phyloP scores from a whole-genome alignment of 2,797 vertebrate genomes.

The Protosalanx chinensis region DNA sequence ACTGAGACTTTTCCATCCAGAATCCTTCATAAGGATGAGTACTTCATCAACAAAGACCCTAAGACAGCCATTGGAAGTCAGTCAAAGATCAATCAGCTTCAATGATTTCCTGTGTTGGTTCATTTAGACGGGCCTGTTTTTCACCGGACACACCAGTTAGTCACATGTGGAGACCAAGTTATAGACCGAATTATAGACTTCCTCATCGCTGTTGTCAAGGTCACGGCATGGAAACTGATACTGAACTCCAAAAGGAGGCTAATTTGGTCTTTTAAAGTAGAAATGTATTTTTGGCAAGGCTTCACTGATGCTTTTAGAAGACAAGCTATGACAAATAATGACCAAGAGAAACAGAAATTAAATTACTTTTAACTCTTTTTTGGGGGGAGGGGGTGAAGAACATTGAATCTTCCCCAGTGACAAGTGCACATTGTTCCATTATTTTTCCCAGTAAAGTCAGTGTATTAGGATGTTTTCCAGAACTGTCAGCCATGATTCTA shows the following conservation, averaged over 20 bases:
- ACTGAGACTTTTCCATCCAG: slow-evolving; percentile 53
- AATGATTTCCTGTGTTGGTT: slow-evolving; percentile 46
- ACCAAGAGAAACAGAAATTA: background rate
- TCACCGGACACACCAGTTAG: slow-evolving; percentile 37
- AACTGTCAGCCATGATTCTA: slow-evolving; percentile 36
- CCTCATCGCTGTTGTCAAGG: slow-evolving; percentile 56
- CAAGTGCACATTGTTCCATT: slow-evolving; percentile 37
- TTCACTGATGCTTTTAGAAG: slow-evolving; percentile 27
- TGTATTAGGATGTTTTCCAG: slow-evolving; percentile 16
- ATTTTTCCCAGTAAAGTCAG: slow-evolving; percentile 28
- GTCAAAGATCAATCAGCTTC: slow-evolving; percentile 47
- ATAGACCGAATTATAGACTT: slow-evolving; percentile 36
- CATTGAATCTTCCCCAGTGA: background rate
- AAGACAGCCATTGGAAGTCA: slow-evolving; percentile 47
- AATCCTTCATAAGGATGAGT: slow-evolving; percentile 38
- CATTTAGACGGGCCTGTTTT: slow-evolving; percentile 33
- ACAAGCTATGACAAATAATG: background rate
- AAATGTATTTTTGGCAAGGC: slow-evolving; percentile 23
- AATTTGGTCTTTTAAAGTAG: slow-evolving; percentile 35
- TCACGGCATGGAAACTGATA: slow-evolving; percentile 55
- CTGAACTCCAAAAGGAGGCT: slow-evolving; percentile 58
- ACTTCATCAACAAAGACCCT: slow-evolving; percentile 55
- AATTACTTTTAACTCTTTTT: slow-evolving; percentile 1
- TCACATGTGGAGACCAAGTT: slow-evolving; percentile 38
- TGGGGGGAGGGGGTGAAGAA: slow-evolving; percentile 32